Evolutionary conservation across 2,113 vertebrate species (phyloP), one percentile per base, ranked within the genome.

Genomic region (Anarrhichthys ocellatus): DNA sequence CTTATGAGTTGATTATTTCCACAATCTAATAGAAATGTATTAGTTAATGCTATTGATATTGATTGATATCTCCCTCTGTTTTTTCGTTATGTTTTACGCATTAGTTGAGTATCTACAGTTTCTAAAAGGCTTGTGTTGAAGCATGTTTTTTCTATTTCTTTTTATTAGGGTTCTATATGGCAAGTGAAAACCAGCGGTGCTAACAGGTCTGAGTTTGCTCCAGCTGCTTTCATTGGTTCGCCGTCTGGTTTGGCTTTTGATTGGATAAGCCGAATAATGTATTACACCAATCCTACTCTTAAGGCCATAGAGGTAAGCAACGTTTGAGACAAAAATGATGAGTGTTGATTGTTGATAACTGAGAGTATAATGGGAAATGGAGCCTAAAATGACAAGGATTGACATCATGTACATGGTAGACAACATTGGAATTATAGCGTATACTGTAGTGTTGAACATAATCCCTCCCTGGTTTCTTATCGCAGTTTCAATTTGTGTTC

Each of bases 231-330:
- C 38, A 81, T 94, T 77, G 95, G 95, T 20, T 87, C 91, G 2
- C 94, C 94, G 0, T 92, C 88, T 42, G 92, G 93, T 66, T 83
- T 95, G 70, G 94, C 95, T 59, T 95, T 95, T 91, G 95, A 95
- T 76, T 95, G 95, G 95, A 92, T 95, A 29, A 87, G 89, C 77
- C 80, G 93, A 32, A 74, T 91, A 29, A 94, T 95, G 93, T 95
- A 91, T 79, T 95, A 95, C 73, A 95, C 92, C 65, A 95, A 94
- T 85, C 94, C 94, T 24, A 87, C 85, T 17, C 73, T 6, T 56
- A 93, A 87, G 78, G 15, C 91, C 48, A 95, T 95, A 58, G 95
- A 95, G 93, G 95, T 94, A 77, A 92, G 65, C 24, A 29, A 20
- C 22, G 59, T 69, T n/a, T 58, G 15, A 68, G 20, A 62, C 20